These are phyloP conservation scores for Cyanoderma ruficeps DNA, from an alignment of 2,113 vertebrate species.

Conservation along the genomic window DNA sequence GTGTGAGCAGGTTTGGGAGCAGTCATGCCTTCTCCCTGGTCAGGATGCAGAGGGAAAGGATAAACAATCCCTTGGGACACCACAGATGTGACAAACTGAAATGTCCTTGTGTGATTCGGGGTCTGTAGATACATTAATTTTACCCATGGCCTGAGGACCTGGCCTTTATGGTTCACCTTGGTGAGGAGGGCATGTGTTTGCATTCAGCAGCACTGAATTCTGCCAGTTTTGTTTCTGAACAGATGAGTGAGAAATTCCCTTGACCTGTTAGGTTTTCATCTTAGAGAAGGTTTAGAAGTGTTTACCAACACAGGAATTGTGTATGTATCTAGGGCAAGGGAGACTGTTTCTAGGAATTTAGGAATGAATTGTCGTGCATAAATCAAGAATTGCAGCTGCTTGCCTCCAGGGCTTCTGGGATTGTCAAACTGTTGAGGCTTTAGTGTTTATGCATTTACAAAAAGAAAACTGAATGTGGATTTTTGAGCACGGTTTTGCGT, in stretches of 20 bases:
- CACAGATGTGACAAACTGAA: background rate
- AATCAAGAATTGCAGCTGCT: background rate
- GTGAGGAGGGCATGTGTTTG: background rate
- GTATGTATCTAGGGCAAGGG: background rate
- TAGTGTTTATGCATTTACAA: background rate
- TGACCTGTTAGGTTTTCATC: background rate
- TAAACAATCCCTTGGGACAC: background rate
- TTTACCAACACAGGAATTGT: background rate
- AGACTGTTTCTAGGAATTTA: slow-evolving; percentile 21
- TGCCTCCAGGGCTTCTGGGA: background rate
- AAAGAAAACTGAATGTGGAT: background rate
- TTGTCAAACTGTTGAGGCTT: background rate
- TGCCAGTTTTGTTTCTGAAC: background rate
- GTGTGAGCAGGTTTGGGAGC: background rate
- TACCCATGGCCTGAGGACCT: background rate
- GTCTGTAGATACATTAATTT: background rate
- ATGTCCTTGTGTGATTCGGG: background rate
- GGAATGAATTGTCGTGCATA: background rate
- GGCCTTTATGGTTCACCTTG: background rate
- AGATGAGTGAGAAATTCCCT: background rate
- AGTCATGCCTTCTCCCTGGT: background rate
- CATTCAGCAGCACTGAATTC: background rate
- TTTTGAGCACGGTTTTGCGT: background rate
- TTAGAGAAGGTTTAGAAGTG: background rate
- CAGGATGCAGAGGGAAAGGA: background rate